A percentile compares a stretch with the other conserved stretches of the same genome.
These are phyloP conservation scores for Emberiza fucata DNA, from an alignment of 2,113 vertebrate genomes.

Conservation along the genomic window DNA sequence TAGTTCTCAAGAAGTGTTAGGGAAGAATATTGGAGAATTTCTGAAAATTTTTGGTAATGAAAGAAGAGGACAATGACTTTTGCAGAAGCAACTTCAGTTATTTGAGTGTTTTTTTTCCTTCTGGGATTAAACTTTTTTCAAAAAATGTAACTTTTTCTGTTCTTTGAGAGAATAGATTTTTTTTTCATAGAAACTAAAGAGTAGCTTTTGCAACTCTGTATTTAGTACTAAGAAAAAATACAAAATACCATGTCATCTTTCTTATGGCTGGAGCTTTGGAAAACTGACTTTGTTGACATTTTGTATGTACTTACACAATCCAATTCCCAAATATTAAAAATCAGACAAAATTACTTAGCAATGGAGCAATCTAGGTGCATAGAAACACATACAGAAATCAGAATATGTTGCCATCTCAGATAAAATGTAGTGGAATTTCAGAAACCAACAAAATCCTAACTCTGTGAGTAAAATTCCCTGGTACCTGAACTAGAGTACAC, in stretches of 20 bases:
- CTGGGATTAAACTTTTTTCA: not conserved
- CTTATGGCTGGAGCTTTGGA: not conserved
- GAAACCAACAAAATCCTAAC: not conserved
- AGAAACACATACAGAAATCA: not conserved
- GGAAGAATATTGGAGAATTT: not conserved
- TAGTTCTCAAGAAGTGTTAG: not conserved
- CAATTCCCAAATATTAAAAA: not conserved
- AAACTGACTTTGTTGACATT: not conserved
- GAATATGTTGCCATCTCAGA: not conserved
- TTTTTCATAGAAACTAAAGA: not conserved
- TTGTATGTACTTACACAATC: not conserved
- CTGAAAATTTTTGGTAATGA: not conserved
- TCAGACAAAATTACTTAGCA: not conserved
- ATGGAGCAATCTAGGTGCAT: not conserved
- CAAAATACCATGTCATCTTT: not conserved
- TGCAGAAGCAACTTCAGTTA: not conserved
- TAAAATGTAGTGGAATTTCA: not conserved
- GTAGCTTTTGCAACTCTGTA: not conserved
- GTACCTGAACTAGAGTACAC: slow-evolving; percentile 9
- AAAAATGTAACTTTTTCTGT: not conserved
- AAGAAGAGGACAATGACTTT: not conserved
- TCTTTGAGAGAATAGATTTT: not conserved
- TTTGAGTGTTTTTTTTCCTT: not conserved
- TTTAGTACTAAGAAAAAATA: not conserved
- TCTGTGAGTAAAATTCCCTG: slow-evolving; percentile 6